Base-by-base conservation (phyloP, 1,140 invertebrate genomes). In the Teleogryllus occipitalis region DNA sequence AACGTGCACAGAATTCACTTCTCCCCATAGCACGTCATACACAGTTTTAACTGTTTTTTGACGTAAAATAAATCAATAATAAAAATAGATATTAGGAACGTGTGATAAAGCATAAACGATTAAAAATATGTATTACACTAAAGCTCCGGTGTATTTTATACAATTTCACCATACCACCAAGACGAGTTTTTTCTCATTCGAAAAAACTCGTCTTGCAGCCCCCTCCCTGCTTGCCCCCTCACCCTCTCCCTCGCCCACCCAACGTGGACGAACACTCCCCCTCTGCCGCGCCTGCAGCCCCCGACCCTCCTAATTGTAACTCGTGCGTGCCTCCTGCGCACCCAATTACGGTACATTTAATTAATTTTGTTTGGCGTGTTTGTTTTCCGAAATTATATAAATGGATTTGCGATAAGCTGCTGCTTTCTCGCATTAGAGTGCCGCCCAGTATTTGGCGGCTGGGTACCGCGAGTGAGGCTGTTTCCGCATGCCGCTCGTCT, bases 351-450 rank as follows among this genome's bases (percentile, higher is more conserved):
- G 54, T 18, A 7, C 54, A 65, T 65, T 65, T 65, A 65, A 65
- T 65, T 65, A 65, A 65, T 65, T 65, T 65, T 65, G 54, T 65
- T 65, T 65, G 54, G 54, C 54, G 54, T 65, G 54, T 65, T 65
- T 65, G 54, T 65, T 65, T 65, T 65, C 54, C 54, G 18, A 65
- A 65, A 65, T 65, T 65, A 65, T 65, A 65, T 65, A 65, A 65
- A 65, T 65, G 54, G 54, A 65, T 65, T 65, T 65, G 54, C 54
- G 54, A 65, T 65, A 65, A 65, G 10, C 54, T 65, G 54, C 54
- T 18, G 54, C 7, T 65, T 65, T 65, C 54, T 10, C 54, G 54
- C 54, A 65, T 65, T 65, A 65, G 54, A 65, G 18, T 65, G 10
- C 54, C 18, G 54, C 5, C 54, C 18, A 65, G 54, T 18, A 65